Conservation (phyloP, 35 echinoderm and acorn worm species). For the Eucidaris tribuloides region DNA sequence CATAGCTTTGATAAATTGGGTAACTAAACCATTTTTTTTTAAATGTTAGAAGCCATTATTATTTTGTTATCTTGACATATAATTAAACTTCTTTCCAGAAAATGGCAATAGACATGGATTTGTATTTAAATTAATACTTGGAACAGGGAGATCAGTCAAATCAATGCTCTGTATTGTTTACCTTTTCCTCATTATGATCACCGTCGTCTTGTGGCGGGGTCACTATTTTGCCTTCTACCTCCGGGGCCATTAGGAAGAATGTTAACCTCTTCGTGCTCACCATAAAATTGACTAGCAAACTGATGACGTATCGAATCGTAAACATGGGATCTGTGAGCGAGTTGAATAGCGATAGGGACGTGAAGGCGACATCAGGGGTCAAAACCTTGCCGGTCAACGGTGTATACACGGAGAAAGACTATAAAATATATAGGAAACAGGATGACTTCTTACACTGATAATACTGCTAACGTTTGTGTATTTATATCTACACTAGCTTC, state of each 20-base stretch:
- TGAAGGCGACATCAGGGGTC: conserved; percentile 76
- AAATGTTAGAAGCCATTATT: too few relatives aligned
- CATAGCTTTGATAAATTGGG: too few relatives aligned
- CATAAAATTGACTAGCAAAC: conserved; percentile 42
- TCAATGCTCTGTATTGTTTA: too few relatives aligned
- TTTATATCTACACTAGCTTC: too few relatives aligned
- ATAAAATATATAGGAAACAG: background rate
- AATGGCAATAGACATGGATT: too few relatives aligned
- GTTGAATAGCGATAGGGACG: conserved; percentile 64
- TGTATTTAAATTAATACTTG: too few relatives aligned
- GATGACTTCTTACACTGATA: too few relatives aligned
- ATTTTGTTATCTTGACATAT: too few relatives aligned
- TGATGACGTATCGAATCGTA: conserved; percentile 38
- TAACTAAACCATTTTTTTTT: too few relatives aligned
- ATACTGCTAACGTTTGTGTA: too few relatives aligned
- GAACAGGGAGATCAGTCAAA: too few relatives aligned
- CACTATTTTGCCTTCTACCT: conserved; percentile 31
- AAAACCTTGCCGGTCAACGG: conserved; percentile 35
- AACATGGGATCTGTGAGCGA: conserved; percentile 64
- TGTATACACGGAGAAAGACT: conserved; percentile 58
- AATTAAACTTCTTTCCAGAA: too few relatives aligned
- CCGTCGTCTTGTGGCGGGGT: background rate
- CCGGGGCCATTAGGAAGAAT: conserved; percentile 57
- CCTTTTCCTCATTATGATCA: background rate
- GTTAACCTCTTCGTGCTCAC: conserved; percentile 68